Base-by-base conservation (phyloP, 2,888 invertebrate genomes). In the Cryptus armator region DNA sequence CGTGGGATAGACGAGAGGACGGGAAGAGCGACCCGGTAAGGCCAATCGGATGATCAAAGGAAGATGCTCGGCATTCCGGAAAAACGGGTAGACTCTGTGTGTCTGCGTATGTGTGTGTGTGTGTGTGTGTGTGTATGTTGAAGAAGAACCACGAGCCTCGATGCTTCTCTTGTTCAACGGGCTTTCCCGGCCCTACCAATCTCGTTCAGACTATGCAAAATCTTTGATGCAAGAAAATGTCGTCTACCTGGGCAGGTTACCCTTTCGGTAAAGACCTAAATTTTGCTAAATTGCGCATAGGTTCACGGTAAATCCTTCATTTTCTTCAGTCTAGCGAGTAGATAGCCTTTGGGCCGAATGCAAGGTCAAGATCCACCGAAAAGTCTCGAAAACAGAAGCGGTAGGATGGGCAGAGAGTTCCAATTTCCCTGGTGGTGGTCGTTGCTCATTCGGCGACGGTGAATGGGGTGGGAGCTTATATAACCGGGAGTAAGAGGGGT, bases 61-160 rank as follows among this genome's bases (percentile, higher is more conserved):
- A 74, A 81, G 64, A 81, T 84, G 84, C 76, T 84, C 78, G 84
- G 81, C 48, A 84, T 84, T 81, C 84, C 78, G 81, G 84, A 81
- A 84, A 84, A 84, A 84, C 84, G 74, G 70, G 74, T 81, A 81
- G 37, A 64, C 78, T 56, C 48, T 29, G 32, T 32, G 48, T 44
- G 24, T 29, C 59, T 48, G 10, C 29, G 48, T 51, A 48, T 32
- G 48, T 51, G 70, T 32, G 70, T 51, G n/a, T 37, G 53, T 48
- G n/a, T 7, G n/a, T 24, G 48, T 51, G 70, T 32, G 70, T 51
- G n/a, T 37, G 53, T 48, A 32, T 7, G n/a, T 24, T 14, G 14
- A 29, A 44, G 46, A 14, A 29, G 62, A 32, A 62, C 32, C 44
- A 14, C 43, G 62, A 48, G 24, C 62, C 16, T 32, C 51, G n/a